Conservation (phyloP, 30 jellyfish, hydroid and myxozoan species). For the Aurelia sp. region DNA sequence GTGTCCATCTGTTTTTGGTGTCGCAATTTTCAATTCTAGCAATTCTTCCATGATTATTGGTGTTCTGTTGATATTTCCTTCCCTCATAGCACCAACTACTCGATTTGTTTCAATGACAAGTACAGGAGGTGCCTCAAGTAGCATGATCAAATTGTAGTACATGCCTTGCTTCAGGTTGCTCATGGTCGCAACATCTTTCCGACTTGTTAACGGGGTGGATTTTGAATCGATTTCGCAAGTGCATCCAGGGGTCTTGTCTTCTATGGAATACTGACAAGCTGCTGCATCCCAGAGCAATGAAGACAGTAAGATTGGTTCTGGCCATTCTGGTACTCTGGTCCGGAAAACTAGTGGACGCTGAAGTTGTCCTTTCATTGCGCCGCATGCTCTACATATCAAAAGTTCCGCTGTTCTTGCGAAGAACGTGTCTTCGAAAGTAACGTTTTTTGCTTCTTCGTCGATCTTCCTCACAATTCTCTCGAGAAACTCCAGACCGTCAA, state of each 20-base stretch:
- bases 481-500: slow-evolving; percentile 3
- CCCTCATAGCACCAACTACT: not conserved
- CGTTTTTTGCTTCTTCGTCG: not conserved
- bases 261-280: slow-evolving; percentile 31
- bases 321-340: not conserved
- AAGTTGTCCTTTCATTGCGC: too few relatives aligned
- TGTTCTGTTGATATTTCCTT: slow-evolving; percentile 1
- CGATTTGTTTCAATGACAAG: not conserved
- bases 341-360: not conserved
- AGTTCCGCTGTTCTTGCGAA: too few relatives aligned
- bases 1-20: too few relatives aligned
- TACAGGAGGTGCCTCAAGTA: slow-evolving; percentile 12
- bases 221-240: not conserved
- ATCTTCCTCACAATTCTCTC: not conserved
- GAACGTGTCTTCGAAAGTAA: too few relatives aligned
- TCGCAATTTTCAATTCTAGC: not conserved
- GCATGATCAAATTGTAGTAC: not conserved
- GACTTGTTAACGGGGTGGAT: too few relatives aligned
- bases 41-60: not conserved
- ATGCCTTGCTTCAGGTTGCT: not conserved
- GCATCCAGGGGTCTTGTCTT: slow-evolving; percentile 21
- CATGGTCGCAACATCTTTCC: too few relatives aligned
- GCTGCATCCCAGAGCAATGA: slow-evolving; percentile 27
- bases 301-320: not conserved
- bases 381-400: too few relatives aligned